Base-by-base conservation (phyloP, 2,888 invertebrate genomes). In the Eupithecia tripunctaria region DNA sequence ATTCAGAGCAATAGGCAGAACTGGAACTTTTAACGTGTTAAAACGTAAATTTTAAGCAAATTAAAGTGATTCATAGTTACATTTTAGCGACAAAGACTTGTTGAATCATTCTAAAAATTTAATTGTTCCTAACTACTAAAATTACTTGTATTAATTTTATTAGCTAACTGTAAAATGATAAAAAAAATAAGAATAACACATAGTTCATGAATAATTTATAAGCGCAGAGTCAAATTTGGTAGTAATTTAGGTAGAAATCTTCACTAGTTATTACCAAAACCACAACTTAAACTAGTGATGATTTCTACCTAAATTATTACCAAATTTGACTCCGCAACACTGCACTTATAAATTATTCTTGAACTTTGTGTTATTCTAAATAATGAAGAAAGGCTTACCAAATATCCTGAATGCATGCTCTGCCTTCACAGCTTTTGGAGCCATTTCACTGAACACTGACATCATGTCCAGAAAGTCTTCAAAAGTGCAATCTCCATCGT, bases 381-480 rank as follows among this genome's bases (percentile, higher is more conserved):
- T 32, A 32, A 14, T 15, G 4, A 7, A 63, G 8, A 36, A 5
- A 64, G 66, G 82, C 87, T 93, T 95, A 98, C 98, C 98, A 95
- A 98, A 99, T 91, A 99, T 98, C 87, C 98, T 96, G 93, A 99
- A 99, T 4, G 99, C 99, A 93, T 99, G 99, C 87, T 98, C 98
- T 18, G 98, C 97, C 90, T 99, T 99, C 0, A 99, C 97, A 78
- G 97, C 97, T 82, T 98, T 97, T 0, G 99, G 98, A 12, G 99
- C 98, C 84, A 96, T 96, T 83, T 98, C 98, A 86, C 98, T 98
- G 82, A 99, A 98, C 25, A 98, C 98, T 0, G 98, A 98, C 97
- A 99, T 98, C 98, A 99, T 98, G 85, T 99, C 99, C 4, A 99
- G 95, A 86, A 98, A 99, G 89, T 99, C 99, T 90, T 99, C 98